Conservation (phyloP, 2,113 vertebrate genomes). For the Solea solea region DNA sequence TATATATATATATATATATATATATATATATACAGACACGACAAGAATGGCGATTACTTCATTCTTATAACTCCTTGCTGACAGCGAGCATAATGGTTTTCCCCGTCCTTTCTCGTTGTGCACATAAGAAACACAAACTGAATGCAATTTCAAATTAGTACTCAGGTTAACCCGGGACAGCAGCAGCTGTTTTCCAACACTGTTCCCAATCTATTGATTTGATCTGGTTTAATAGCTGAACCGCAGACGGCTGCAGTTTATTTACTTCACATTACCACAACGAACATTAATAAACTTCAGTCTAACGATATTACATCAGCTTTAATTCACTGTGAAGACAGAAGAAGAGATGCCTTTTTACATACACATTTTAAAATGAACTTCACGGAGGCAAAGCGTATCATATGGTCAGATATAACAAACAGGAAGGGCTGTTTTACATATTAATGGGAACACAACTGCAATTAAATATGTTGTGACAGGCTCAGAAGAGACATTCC, state of each 20-base stretch:
- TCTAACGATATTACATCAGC: background rate
- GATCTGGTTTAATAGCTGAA: background rate
- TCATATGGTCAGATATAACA: background rate
- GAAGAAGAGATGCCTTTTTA: background rate
- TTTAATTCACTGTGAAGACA: background rate
- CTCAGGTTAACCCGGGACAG: background rate
- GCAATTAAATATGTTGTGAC: background rate
- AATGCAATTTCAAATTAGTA: background rate
- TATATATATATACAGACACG: too few species aligned
- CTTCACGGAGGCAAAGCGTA: background rate
- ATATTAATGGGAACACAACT: background rate
- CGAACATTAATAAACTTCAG: background rate
- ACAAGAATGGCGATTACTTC: background rate
- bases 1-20: too few species aligned
- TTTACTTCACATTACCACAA: background rate
- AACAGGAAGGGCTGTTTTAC: background rate
- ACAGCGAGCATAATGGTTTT: background rate
- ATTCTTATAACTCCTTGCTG: constrained; percentile 12
- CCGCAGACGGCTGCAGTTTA: too few species aligned
- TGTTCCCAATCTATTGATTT: background rate
- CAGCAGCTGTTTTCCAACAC: background rate
- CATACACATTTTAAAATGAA: background rate
- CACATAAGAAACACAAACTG: background rate
- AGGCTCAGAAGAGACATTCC: background rate
- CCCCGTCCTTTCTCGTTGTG: background rate